Conservation (phyloP, 2,888 invertebrate species). For the Erpobdella octoculata region DNA sequence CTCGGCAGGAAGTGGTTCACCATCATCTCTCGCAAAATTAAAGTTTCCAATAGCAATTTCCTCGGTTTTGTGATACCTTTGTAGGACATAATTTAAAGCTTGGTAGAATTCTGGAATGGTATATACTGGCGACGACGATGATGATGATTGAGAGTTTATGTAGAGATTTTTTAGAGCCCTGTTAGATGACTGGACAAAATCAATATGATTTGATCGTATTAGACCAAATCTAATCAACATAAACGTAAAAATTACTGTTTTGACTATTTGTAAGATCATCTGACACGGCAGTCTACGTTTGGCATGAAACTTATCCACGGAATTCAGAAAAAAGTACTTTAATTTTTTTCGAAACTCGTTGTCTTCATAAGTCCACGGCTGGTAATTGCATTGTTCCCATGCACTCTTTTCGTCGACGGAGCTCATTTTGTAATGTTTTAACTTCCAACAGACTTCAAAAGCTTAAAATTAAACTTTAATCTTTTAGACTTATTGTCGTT, state of each 20-base stretch:
- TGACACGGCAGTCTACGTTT: conserved; percentile 90
- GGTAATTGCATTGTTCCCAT: neutral
- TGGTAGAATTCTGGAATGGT: conserved; percentile 70
- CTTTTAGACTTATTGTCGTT: too few species aligned
- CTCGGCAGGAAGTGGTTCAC: conserved; percentile 64
- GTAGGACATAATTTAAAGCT: conserved; percentile 73
- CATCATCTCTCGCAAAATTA: conserved; percentile 64
- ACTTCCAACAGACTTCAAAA: too few species aligned
- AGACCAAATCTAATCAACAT: conserved; percentile 55
- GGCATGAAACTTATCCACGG: conserved; percentile 91
- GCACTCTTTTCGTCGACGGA: too few species aligned
- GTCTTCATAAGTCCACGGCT: conserved; percentile 35
- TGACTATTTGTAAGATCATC: conserved; percentile 84
- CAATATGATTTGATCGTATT: conserved; percentile 57
- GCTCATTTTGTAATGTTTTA: too few species aligned
- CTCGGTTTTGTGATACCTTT: conserved; percentile 61
- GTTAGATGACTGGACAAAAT: conserved; percentile 83
- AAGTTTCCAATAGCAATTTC: conserved; percentile 75
- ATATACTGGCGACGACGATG: conserved; percentile 82
- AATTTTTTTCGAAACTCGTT: conserved; percentile 53
- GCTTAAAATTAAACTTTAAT: too few species aligned
- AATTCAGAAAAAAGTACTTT: conserved; percentile 97
- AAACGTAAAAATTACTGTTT: conserved; percentile 85
- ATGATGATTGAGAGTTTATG: conserved; percentile 83
- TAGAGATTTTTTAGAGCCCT: conserved; percentile 87